Base-by-base conservation (phyloP, 2,113 vertebrate genomes). In the Dryoscopus gambensis region DNA sequence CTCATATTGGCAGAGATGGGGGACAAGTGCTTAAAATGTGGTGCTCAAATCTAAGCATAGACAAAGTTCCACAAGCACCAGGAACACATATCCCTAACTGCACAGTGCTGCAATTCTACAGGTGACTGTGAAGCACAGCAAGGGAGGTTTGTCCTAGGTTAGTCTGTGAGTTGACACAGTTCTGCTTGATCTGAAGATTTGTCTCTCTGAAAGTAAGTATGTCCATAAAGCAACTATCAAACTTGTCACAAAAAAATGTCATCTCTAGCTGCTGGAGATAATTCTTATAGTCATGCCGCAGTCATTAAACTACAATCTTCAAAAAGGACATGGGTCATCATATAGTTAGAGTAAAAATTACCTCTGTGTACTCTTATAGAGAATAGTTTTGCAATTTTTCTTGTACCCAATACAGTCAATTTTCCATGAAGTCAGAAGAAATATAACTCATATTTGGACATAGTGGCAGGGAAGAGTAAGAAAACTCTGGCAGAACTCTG, bases 61-160 rank as follows among this genome's bases (percentile, higher is more conserved):
- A 35, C 1, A 0, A 78, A 57, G 27, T 59, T 91, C 55, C 3
- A 6, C 15, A 42, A 69, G 24, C 35, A 23, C 37, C 3, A 6
- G 59, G 27, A 74, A 13, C 2, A 2, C 0, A 0, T 47, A 23
- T 47, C 33, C 12, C 27, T 59, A 23, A 24, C 19, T 52, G 52
- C 42, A n/a, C 16, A 31, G 33, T 2, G 0, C 42, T 65, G 50
- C 4, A 1, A 40, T 74, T 77, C 24, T 37, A 11, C 22, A 59
- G 33, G 33, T 1, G 1, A 5, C 47, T 69, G 50, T 68, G 56
- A 70, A 53, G 75, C 40, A 35, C 14, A 39, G 16, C 0, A 4
- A 77, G n/a, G n/a, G 28, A 49, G 9, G 9, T 64, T 79, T 71
- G n/a, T 44, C 40, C 35, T 64, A 6, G 0, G 28, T 25, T 69